Evolutionary conservation across 2,113 vertebrate species (phyloP), one percentile per base, ranked within the genome.

Genomic region (Pogonocichla stellata): DNA sequence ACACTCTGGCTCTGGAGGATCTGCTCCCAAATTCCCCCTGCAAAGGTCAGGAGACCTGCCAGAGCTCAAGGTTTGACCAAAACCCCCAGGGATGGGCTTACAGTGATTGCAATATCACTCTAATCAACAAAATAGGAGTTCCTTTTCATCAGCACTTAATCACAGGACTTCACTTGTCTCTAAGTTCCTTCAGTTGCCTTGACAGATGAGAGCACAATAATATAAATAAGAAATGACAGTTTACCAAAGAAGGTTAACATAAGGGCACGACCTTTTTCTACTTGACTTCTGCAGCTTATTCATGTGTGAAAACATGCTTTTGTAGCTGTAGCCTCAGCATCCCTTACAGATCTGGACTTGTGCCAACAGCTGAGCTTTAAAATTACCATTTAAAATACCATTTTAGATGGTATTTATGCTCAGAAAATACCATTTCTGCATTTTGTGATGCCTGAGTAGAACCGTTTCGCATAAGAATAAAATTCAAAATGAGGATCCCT

Each of bases 171-270:
- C 48, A 53, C 42, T 83, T 51, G 38, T 81, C 67, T 85, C 88
- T 40, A 19, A 43, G 60, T 94, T 88, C 64, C 40, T 67, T 61
- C 87, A 74, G 65, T 62, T 79, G 65, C 70, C 74, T 83, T 92
- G 88, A 91, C 88, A 93, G 92, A 91, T 53, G 80, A 96, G 84
- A 97, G 70, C 51, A 70, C 84, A 80, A 73, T 58, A 57, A 92
- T 26, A 87, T 45, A 97, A 95, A 94, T 90, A 90, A 88, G 95
- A 95, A 95, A 94, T 78, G 96, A 92, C 96, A 95, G 85, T 87
- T 91, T 90, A 95, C 72, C 82, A 78, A 92, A 90, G 94, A 85
- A 94, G 95, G 88, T 96, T 95, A 96, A 94, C 82, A 26, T 38
- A 80, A 90, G 80, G 78, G 82, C 78, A 51, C 0, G 3, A 82